A percentile compares a stretch with the other conserved stretches of the same genome.
phyloP scores from a whole-genome alignment of 2,888 invertebrate genomes.

The Atherix ibis region DNA sequence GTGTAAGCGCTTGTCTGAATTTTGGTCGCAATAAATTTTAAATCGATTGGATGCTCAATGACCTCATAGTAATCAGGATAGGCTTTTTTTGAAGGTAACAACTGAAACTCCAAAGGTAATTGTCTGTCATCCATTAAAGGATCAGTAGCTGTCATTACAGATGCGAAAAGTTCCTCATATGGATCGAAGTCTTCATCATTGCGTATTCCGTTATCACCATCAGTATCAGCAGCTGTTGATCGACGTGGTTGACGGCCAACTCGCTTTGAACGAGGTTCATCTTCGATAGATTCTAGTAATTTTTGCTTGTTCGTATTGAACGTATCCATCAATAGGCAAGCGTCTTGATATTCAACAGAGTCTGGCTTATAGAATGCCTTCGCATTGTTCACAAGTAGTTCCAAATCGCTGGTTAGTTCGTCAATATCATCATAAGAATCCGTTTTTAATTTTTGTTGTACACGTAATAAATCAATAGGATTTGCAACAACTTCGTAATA shows the following conservation, averaged over 20 bases:
- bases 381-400: slow-evolving; percentile 83
- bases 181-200: slow-evolving; percentile 57
- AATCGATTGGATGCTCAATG: slow-evolving; percentile 86
- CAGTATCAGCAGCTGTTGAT: slow-evolving; percentile 32
- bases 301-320: slow-evolving; percentile 39
- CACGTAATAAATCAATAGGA: slow-evolving; percentile 84
- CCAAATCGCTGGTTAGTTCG: slow-evolving; percentile 77
- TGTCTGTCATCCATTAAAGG: slow-evolving; percentile 52
- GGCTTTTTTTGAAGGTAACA: slow-evolving; percentile 79
- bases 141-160: slow-evolving; percentile 74
- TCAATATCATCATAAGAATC: slow-evolving; percentile 93
- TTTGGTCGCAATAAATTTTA: slow-evolving; percentile 82
- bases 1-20: slow-evolving; percentile 74
- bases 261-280: slow-evolving; percentile 24
- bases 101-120: slow-evolving; percentile 73
- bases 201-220: slow-evolving; percentile 51
- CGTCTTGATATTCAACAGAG: slow-evolving; percentile 77
- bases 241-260: slow-evolving; percentile 25
- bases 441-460: slow-evolving; percentile 92
- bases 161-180: slow-evolving; percentile 80
- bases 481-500: slow-evolving; percentile 85
- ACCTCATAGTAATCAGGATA: slow-evolving; percentile 94
- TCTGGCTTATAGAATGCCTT: slow-evolving; percentile 87
- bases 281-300: slow-evolving; percentile 24
- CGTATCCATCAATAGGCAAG: slow-evolving; percentile 72